These are phyloP conservation scores for Cyprichromis sp. DNA, from an alignment of 2,113 vertebrate genomes.

Conservation along the genomic window DNA sequence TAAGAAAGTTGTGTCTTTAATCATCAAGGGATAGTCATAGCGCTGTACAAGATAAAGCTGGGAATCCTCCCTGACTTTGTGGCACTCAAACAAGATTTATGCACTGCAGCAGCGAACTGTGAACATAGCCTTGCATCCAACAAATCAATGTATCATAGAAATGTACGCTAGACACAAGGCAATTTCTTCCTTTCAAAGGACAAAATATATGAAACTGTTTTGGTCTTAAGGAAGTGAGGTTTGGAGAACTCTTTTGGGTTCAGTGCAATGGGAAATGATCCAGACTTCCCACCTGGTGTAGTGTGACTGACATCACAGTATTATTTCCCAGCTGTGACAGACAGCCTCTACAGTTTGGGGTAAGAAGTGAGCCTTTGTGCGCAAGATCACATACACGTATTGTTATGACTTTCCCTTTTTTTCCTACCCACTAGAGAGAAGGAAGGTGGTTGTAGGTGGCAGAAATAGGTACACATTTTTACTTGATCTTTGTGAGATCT, in stretches of 20 bases:
- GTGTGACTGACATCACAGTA: constrained; percentile 20
- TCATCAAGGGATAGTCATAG: constrained; percentile 8
- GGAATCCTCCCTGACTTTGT: constrained; percentile 4
- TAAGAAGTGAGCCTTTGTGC: neutral
- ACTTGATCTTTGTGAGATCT: constrained; percentile 15
- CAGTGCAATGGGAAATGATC: neutral
- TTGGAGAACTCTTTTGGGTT: neutral
- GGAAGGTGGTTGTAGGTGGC: neutral
- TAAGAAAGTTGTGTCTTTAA: constrained; percentile 34
- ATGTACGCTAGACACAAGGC: neutral
- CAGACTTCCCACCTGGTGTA: neutral
- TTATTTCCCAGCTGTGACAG: constrained; percentile 40
- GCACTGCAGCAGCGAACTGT: neutral
- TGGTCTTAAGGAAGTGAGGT: neutral
- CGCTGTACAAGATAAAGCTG: constrained; percentile 18
- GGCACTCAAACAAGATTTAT: constrained; percentile 35
- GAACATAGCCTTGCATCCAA: neutral
- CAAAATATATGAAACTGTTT: neutral
- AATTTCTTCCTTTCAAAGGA: constrained; percentile 4
- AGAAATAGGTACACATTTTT: constrained; percentile 11
- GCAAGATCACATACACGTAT: constrained; percentile 11
- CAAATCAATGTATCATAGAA: constrained; percentile 6
- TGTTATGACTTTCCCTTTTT: neutral
- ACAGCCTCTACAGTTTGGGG: constrained; percentile 3
- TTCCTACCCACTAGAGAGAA: neutral